phyloP scores from a whole-genome alignment of 2,888 invertebrate genomes.

The Callinectes sapidus region DNA sequence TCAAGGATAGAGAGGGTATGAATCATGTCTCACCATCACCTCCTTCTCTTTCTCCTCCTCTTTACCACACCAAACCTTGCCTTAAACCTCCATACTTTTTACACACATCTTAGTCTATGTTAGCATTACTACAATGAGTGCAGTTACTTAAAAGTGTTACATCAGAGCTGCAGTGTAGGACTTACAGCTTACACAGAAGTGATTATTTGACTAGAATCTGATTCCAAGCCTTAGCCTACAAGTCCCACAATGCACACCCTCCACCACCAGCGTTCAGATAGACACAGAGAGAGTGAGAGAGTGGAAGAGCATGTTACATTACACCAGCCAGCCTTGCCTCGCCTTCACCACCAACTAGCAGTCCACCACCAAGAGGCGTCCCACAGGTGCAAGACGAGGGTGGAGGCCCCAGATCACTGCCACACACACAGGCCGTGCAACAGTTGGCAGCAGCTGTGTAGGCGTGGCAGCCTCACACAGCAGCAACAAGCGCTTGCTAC shows the following conservation, averaged over 20 bases:
- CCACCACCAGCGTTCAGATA: constrained; percentile 15
- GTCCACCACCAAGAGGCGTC: constrained; percentile 1
- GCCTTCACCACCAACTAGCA: background rate
- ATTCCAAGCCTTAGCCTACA: background rate
- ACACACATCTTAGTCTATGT: background rate
- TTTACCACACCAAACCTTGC: background rate
- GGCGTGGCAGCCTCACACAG: background rate
- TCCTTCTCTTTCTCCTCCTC: background rate
- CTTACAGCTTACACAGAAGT: background rate
- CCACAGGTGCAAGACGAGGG: background rate
- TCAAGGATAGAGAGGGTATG: background rate
- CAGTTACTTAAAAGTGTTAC: background rate
- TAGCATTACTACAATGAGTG: background rate
- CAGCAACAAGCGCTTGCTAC: constrained; percentile 16
- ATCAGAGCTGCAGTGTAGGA: background rate
- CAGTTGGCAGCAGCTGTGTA: background rate
- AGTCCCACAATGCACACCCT: background rate
- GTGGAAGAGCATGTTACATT: background rate
- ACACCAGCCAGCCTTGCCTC: background rate
- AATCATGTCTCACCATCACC: background rate
- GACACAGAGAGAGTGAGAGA: constrained; percentile 24
- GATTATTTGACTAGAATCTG: background rate
- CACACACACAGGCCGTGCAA: background rate
- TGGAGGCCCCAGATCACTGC: background rate
- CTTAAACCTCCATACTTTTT: background rate